phyloP scores from a whole-genome alignment of 2,113 vertebrate species.

The Chaetodon trifascialis region DNA sequence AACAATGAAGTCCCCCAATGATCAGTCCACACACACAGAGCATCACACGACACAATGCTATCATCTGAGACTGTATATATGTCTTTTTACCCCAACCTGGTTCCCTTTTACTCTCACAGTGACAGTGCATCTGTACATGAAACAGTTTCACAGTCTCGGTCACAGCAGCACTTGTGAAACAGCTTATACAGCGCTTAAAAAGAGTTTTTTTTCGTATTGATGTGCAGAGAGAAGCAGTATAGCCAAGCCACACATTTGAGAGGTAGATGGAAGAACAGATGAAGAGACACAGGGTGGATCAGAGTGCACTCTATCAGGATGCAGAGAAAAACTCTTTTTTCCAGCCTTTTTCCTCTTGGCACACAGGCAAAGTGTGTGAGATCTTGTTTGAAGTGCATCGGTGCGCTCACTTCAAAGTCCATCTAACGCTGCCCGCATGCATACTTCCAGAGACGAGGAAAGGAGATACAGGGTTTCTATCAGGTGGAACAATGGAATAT shows the following conservation, averaged over 20 bases:
- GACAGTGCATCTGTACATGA: constrained; percentile 29
- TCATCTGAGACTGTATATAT: not conserved
- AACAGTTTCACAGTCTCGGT: not conserved
- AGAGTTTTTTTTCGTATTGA: constrained; percentile 24
- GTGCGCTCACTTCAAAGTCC: constrained; percentile 65
- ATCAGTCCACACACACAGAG: not conserved
- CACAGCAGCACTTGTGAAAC: constrained; percentile 39
- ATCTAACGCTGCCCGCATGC: constrained; percentile 21
- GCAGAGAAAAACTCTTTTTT: constrained; percentile 39
- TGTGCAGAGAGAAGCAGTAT: constrained; percentile 23
- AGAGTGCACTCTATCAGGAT: constrained; percentile 47
- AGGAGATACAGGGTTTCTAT: constrained; percentile 25
- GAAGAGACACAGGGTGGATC: constrained; percentile 45
- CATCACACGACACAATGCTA: not conserved
- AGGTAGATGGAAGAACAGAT: constrained; percentile 39
- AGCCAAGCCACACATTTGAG: constrained; percentile 25
- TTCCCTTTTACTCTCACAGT: constrained; percentile 10
- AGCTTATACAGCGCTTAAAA: constrained; percentile 6
- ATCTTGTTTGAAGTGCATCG: constrained; percentile 67
- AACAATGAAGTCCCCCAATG: not conserved
- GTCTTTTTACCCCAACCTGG: not conserved
- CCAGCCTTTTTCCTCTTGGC: constrained; percentile 30
- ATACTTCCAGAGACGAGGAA: constrained; percentile 7
- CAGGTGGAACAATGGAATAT: constrained; percentile 12
- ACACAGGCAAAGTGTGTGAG: constrained; percentile 40